phyloP scores from a whole-genome alignment of 23 tunicate species.

The Ciona savignyi region DNA sequence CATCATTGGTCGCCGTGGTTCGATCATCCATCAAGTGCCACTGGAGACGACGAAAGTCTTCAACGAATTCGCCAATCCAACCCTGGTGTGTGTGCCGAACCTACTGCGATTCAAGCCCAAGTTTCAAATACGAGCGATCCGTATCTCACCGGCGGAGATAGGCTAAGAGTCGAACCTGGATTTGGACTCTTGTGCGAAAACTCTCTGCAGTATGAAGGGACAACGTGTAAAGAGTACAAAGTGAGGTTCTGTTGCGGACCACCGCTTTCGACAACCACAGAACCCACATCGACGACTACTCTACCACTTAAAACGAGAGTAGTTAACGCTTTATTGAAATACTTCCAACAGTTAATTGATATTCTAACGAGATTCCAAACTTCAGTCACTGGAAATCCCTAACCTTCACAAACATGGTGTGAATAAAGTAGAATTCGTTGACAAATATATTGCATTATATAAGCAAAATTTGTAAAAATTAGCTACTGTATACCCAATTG shows the following conservation, averaged over 20 bases:
- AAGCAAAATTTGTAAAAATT: too few species aligned
- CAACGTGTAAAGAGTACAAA: neutral
- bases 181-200: neutral
- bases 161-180: neutral
- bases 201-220: neutral
- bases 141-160: constrained; percentile 13
- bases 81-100: neutral
- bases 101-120: constrained; percentile 28
- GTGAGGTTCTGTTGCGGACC: neutral
- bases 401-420: too few species aligned
- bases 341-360: too few species aligned
- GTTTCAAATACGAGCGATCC: constrained; percentile 4
- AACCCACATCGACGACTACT: neutral
- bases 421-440: too few species aligned
- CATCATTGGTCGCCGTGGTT: neutral
- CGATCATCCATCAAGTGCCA: neutral
- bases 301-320: too few species aligned
- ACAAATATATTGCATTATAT: too few species aligned
- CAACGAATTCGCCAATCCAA: neutral
- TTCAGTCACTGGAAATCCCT: too few species aligned
- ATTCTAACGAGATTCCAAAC: too few species aligned
- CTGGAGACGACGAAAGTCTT: neutral
- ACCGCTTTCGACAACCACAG: neutral
- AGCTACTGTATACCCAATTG: too few species aligned
- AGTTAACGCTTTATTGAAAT: too few species aligned